Conservation (phyloP, 2,797 vertebrate genomes). For the Falco cherrug region DNA sequence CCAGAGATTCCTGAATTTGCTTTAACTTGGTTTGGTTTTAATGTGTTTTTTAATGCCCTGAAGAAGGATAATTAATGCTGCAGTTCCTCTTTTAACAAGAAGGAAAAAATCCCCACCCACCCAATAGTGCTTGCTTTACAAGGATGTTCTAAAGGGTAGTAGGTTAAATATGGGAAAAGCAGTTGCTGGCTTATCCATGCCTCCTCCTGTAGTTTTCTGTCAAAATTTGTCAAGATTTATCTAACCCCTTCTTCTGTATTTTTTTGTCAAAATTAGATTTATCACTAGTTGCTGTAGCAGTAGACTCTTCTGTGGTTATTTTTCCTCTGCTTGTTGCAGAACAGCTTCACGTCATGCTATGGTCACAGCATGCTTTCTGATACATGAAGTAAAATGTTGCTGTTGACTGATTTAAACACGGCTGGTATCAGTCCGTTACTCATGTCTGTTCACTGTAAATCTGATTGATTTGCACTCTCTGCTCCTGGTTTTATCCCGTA, state of each 20-base stretch:
- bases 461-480: not conserved
- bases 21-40: not conserved
- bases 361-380: not conserved
- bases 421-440: not conserved
- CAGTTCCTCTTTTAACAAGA: not conserved
- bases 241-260: not conserved
- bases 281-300: not conserved
- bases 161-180: not conserved
- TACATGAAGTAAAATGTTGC: fast-evolving
- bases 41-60: not conserved
- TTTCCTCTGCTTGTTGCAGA: not conserved
- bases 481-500: not conserved
- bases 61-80: not conserved
- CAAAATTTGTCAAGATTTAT: not conserved
- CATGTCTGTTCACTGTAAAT: fast-evolving
- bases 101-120: not conserved
- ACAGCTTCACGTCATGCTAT: not conserved
- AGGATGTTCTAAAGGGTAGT: not conserved
- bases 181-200: not conserved
- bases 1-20: not conserved
- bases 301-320: not conserved
- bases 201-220: not conserved
- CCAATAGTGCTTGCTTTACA: not conserved
- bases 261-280: not conserved
- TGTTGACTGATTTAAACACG: fast-evolving